Conservation (phyloP, 2,888 invertebrate species). For the Unio pictorum region DNA sequence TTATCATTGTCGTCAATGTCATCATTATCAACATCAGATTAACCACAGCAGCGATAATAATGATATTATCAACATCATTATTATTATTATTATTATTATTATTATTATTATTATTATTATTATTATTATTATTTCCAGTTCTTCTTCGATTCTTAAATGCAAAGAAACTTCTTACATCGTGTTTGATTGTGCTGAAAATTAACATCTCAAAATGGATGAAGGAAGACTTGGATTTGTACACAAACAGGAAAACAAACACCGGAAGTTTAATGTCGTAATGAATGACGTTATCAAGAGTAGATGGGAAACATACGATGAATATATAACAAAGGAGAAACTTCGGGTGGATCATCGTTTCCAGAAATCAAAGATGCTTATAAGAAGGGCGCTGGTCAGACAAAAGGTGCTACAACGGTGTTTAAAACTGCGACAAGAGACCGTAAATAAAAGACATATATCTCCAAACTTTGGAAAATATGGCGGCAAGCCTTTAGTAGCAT, state of each 20-base stretch:
- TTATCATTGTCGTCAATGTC: no score
- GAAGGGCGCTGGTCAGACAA: slow-evolving; percentile 44
- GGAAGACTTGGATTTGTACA: slow-evolving; percentile 49
- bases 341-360: slow-evolving; percentile 35
- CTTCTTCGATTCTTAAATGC: no score
- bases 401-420: slow-evolving; percentile 50
- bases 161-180: not conserved
- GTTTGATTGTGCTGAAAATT: not conserved
- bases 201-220: slow-evolving; percentile 37
- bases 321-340: slow-evolving; percentile 39
- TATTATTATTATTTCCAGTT: no score
- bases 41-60: no score
- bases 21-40: no score
- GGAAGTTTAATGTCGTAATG: slow-evolving; percentile 50
- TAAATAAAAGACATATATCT: slow-evolving; percentile 8
- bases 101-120: no score
- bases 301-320: slow-evolving; percentile 38
- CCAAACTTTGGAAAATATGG: slow-evolving; percentile 42
- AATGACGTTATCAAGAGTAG: slow-evolving; percentile 51
- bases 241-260: slow-evolving; percentile 45
- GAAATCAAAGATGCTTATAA: slow-evolving; percentile 43
- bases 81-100: no score
- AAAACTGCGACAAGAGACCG: slow-evolving; percentile 42
- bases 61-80: no score
- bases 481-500: slow-evolving; percentile 47